Base-by-base conservation (phyloP, 1,140 invertebrate genomes). In the Caenorhabditis brenneri region DNA sequence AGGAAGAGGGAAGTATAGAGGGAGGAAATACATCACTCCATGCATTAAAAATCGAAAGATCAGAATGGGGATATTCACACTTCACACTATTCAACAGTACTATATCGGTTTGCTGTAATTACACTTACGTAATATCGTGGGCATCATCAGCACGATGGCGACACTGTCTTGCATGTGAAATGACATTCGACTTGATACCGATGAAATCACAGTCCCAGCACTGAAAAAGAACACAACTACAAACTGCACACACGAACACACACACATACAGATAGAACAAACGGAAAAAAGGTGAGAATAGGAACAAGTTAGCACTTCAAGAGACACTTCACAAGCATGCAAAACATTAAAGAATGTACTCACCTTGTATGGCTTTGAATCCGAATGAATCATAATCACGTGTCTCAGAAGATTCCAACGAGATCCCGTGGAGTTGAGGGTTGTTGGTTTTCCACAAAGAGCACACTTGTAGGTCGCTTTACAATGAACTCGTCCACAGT, bases 401-500 rank as follows among this genome's bases (percentile, higher is more conserved):
- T 83, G 82, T 16, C 82, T 24, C 36, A 83, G 53, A 33, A 83
- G 55, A 31, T 83, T 83, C 82, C 82, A 83, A 7, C 82, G 48
- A 3, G 82, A 83, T 31, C 82, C 82, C 16, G 82, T 83, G 24
- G 82, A 83, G 53, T 83, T 83, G 39, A 83, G 74, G 27, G 82
- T 83, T 1, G 82, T 83, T 29, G 82, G 82, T 39, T 83, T 83
- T 19, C 82, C 82, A 55, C 81, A 82, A 15, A 82, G 58, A 9
- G 82, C 82, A 65, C 82, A 83, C 27, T 83, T 83, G 31, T 83
- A 83, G 2, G 82, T 83, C 12, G 82, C 82, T 49, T 83, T 83
- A 74, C 82, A 83, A 39, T 83, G 82, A 42, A 83, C 82, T 48
- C 82, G 39, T 51, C 82, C 82, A 29, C 65, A 83, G 31, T 79